A percentile compares a stretch with the other conserved stretches of the same genome.
Conservation (phyloP, 2,888 invertebrate species). For the Achlya flavicornis region DNA sequence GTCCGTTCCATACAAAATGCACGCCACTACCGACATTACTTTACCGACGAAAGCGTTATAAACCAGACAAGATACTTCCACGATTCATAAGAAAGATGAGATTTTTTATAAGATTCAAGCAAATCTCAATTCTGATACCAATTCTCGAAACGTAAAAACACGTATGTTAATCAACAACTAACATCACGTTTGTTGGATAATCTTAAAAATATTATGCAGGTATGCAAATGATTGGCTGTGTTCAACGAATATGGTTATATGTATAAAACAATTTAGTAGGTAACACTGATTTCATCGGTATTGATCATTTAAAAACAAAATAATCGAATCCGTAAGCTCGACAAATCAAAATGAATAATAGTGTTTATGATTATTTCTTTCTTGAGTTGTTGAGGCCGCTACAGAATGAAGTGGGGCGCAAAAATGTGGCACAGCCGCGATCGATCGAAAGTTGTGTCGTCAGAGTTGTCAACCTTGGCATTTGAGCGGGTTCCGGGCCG, state of each 20-base stretch:
- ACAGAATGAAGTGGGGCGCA: slow-evolving; percentile 66
- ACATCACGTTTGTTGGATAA: neutral
- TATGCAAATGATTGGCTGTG: neutral
- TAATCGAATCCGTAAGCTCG: neutral
- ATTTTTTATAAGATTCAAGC: neutral
- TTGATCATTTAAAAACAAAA: neutral
- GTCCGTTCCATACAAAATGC: slow-evolving; percentile 22
- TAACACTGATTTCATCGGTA: neutral
- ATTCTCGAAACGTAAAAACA: neutral
- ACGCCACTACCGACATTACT: neutral
- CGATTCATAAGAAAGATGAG: neutral
- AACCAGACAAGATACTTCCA: neutral
- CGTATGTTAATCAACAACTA: neutral
- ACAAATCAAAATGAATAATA: neutral
- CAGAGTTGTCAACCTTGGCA: slow-evolving; percentile 83
- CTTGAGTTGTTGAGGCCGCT: slow-evolving; percentile 22
- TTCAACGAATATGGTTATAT: neutral
- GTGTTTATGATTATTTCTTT: slow-evolving; percentile 19
- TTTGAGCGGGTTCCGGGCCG: slow-evolving; percentile 80
- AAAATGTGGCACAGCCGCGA: slow-evolving; percentile 75
- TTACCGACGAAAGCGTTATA: slow-evolving; percentile 9
- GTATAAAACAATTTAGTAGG: neutral
- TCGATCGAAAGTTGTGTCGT: slow-evolving; percentile 82
- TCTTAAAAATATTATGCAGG: neutral
- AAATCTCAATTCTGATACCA: neutral